These are phyloP conservation scores for Calosoma granatense DNA, from an alignment of 1,140 invertebrate genomes.

Conservation along the genomic window DNA sequence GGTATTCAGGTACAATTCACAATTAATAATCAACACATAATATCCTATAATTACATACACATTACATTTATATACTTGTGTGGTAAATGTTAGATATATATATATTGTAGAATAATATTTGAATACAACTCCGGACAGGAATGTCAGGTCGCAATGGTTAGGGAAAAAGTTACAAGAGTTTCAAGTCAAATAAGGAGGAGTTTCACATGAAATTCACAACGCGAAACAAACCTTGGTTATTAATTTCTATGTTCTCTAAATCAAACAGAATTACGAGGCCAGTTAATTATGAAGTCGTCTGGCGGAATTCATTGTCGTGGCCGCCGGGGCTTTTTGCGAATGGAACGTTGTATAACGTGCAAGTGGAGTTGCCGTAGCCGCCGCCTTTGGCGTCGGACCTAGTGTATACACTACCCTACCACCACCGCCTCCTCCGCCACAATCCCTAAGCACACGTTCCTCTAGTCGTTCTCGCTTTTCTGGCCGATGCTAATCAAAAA, in stretches of 20 bases:
- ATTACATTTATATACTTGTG: background rate
- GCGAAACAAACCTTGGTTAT: slow-evolving; percentile 17
- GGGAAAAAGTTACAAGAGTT: slow-evolving; percentile 18
- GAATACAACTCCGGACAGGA: too few species aligned
- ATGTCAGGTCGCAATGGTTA: too few species aligned
- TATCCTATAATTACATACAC: background rate
- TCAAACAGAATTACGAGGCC: slow-evolving; percentile 28
- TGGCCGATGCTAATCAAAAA: too few species aligned
- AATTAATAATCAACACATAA: too few species aligned
- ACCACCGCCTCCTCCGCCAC: too few species aligned
- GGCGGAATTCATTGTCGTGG: slow-evolving; percentile 17
- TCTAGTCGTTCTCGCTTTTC: too few species aligned
- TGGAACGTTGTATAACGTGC: too few species aligned
- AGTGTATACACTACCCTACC: background rate
- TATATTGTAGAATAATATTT: too few species aligned
- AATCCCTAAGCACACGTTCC: too few species aligned
- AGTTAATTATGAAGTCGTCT: slow-evolving; percentile 26
- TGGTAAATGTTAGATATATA: background rate
- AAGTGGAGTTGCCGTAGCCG: too few species aligned
- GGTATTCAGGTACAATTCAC: too few species aligned
- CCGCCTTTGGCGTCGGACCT: background rate
- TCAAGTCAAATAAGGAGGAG: slow-evolving; percentile 30
- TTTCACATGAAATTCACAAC: slow-evolving; percentile 25
- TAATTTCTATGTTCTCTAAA: slow-evolving; percentile 29
- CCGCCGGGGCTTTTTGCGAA: background rate